Percentiles rank a stretch among this genome's conserved stretches.
These are phyloP conservation scores for Antigone vipio DNA, from an alignment of 2,113 vertebrate genomes.

Conservation along the genomic window DNA sequence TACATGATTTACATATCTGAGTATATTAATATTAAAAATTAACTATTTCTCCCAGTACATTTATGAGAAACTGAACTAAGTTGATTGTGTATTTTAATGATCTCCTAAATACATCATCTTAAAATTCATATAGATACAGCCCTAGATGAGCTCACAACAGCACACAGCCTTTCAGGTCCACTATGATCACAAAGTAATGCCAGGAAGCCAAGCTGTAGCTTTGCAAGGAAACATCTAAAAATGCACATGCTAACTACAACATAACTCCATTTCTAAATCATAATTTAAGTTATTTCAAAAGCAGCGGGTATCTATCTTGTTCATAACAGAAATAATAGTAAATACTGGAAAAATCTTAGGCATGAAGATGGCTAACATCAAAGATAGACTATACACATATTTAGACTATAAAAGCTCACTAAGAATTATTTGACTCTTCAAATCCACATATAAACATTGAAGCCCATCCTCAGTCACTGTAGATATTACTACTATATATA, in stretches of 20 bases:
- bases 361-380: background rate
- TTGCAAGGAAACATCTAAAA: background rate
- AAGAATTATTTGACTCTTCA: background rate
- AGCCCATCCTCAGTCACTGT: background rate
- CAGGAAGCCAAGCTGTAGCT: background rate
- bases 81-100: background rate
- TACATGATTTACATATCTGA: background rate
- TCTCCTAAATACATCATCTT: background rate
- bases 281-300: background rate
- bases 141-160: background rate
- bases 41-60: background rate
- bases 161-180: background rate
- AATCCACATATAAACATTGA: background rate
- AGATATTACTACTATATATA: fast-evolving
- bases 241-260: background rate
- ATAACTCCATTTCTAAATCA: background rate
- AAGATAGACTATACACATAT: background rate
- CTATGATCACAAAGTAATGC: fast-evolving
- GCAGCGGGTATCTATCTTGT: background rate
- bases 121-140: background rate
- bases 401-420: background rate
- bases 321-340: background rate
- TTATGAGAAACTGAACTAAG: background rate
- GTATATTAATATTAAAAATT: background rate
- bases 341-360: background rate